These are phyloP conservation scores for Mustela nigripes DNA, from an alignment of 2,113 vertebrate species.

Conservation along the genomic window DNA sequence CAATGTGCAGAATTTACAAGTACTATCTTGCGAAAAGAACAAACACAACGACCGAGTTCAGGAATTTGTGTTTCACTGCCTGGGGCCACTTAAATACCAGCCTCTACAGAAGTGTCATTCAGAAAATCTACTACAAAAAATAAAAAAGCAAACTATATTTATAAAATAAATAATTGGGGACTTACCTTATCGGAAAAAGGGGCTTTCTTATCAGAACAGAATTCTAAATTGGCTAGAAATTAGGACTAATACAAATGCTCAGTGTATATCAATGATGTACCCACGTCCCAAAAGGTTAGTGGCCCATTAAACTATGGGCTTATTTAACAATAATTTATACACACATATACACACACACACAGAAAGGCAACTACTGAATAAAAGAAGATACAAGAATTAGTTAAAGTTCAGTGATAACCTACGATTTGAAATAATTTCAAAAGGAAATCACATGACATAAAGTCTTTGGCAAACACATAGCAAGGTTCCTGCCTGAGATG, in stretches of 20 bases:
- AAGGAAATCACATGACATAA: conserved; percentile 64
- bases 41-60: conserved; percentile 27
- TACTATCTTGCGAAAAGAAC: conserved; percentile 37
- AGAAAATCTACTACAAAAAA: conserved; percentile 17
- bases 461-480: conserved; percentile 68
- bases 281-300: background rate
- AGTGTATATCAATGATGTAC: background rate
- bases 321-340: conserved; percentile 52
- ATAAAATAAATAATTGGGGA: background rate
- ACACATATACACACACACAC: background rate
- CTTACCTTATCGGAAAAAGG: background rate
- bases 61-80: background rate
- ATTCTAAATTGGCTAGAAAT: conserved; percentile 38
- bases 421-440: conserved; percentile 65
- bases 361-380: conserved; percentile 57
- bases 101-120: background rate
- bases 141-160: background rate
- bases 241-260: background rate
- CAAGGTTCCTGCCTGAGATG: conserved; percentile 72
- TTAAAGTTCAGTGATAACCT: conserved; percentile 66
- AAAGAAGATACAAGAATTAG: conserved; percentile 56
- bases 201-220: background rate
- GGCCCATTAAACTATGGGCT: background rate
- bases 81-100: conserved; percentile 31
- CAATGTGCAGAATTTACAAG: conserved; percentile 12